A percentile compares a stretch with the other conserved stretches of the same genome.
These are phyloP conservation scores for Tenthredo notha DNA, from an alignment of 2,888 invertebrate species.

Conservation along the genomic window DNA sequence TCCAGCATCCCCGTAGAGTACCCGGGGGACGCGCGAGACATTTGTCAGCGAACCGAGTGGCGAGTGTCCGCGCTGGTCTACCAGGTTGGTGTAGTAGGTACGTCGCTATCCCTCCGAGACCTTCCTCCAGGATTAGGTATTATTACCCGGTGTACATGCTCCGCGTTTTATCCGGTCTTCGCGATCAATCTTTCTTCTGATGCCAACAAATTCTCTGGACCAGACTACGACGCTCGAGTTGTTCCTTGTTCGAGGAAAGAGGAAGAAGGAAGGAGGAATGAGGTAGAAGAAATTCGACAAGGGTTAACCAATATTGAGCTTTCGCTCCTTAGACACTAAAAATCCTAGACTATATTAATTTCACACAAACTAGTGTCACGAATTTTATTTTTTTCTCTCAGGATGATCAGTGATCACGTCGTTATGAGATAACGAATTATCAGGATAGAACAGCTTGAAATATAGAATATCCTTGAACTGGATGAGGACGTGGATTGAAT, in stretches of 20 bases:
- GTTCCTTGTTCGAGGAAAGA: not conserved
- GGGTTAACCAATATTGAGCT: constrained; percentile 40
- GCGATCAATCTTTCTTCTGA: constrained; percentile 53
- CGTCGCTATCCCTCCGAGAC: constrained; percentile 69
- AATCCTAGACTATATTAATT: not conserved
- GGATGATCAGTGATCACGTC: not conserved
- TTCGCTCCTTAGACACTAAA: not conserved
- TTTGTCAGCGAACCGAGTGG: constrained; percentile 76
- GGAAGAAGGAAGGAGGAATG: not conserved
- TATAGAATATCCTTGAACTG: not conserved
- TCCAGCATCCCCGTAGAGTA: constrained; percentile 31
- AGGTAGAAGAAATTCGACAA: not conserved
- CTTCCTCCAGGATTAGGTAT: constrained; percentile 66
- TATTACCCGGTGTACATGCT: constrained; percentile 76
- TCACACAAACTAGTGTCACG: not conserved
- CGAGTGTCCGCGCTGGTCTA: constrained; percentile 66
- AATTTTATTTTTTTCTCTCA: not conserved
- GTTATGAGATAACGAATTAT: not conserved
- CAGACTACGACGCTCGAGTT: constrained; percentile 32
- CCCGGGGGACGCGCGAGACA: constrained; percentile 74
- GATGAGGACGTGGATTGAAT: not conserved
- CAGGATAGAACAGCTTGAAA: constrained; percentile 2
- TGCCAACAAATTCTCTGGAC: constrained; percentile 41
- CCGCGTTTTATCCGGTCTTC: constrained; percentile 61
- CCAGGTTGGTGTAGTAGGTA: constrained; percentile 41